Percentiles rank a stretch among this genome's conserved stretches.
Evolutionary conservation across 2,797 vertebrate genomes (phyloP).

Genomic region (Iguana delicatissima): DNA sequence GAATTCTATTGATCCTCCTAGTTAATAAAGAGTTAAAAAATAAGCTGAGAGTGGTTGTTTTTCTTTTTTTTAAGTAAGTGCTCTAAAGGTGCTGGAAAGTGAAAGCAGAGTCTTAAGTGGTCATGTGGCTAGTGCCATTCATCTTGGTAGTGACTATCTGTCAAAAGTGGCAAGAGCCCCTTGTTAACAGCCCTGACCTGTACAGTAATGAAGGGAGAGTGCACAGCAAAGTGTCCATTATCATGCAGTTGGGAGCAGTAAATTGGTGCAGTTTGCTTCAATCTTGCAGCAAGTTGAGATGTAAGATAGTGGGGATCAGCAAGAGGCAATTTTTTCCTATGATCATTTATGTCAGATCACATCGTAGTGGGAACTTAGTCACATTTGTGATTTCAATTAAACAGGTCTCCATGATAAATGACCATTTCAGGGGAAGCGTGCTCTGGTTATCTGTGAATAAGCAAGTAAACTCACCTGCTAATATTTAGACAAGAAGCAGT

Average conservation of each 20-base stretch:
- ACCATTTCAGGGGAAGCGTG: constrained; percentile 58
- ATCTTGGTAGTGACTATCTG: constrained; percentile 88
- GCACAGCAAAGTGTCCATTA: constrained; percentile 90
- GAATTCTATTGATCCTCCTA: constrained; percentile 75
- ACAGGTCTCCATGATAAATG: constrained; percentile 74
- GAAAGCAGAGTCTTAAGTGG: constrained; percentile 89
- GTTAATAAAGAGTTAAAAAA: constrained; percentile 86
- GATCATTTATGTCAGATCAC: constrained; percentile 92
- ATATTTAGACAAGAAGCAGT: constrained; percentile 63
- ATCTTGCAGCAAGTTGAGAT: constrained; percentile 88
- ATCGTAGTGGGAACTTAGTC: constrained; percentile 84
- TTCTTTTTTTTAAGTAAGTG: constrained; percentile 76
- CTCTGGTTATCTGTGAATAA: constrained; percentile 56
- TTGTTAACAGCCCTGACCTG: constrained; percentile 89
- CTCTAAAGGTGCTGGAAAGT: constrained; percentile 82
- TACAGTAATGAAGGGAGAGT: constrained; percentile 87
- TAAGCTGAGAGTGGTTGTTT: constrained; percentile 69
- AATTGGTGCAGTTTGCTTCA: constrained; percentile 92
- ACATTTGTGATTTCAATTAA: constrained; percentile 84
- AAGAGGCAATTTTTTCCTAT: constrained; percentile 87
- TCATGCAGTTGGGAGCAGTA: constrained; percentile 89
- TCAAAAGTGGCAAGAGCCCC: constrained; percentile 88
- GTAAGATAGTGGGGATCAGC: constrained; percentile 86
- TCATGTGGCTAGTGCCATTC: constrained; percentile 89
- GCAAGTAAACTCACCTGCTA: constrained; percentile 58